A percentile compares a stretch with the other conserved stretches of the same genome.
Conservation (phyloP, 2,113 vertebrate species). For the Neolamprologus cancellatus region DNA sequence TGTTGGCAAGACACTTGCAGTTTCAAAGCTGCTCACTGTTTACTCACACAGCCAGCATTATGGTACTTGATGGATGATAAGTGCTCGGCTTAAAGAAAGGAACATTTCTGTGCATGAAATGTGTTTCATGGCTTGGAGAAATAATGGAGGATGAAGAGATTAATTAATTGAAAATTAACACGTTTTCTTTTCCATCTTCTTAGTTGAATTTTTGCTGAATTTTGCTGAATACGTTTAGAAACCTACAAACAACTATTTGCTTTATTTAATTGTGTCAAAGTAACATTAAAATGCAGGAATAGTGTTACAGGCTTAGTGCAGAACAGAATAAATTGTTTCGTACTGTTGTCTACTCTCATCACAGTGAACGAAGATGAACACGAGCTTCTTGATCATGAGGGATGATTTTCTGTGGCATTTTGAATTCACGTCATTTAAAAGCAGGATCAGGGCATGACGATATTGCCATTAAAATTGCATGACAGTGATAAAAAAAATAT, state of each 20-base stretch:
- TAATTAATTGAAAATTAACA: not conserved
- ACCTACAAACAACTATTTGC: not conserved
- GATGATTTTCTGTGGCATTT: not conserved
- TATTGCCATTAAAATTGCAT: not conserved
- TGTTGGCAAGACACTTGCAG: not conserved
- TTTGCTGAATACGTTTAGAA: not conserved
- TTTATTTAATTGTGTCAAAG: rapidly evolving
- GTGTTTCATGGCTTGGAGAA: not conserved
- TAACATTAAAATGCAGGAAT: not conserved
- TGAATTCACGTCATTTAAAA: not conserved
- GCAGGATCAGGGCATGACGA: not conserved
- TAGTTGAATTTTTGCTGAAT: rapidly evolving
- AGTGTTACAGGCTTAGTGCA: not conserved
- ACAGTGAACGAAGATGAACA: not conserved
- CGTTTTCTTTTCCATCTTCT: not conserved
- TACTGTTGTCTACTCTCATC: not conserved
- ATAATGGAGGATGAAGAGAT: not conserved
- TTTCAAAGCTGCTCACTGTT: not conserved
- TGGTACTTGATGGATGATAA: not conserved
- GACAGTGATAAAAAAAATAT: not conserved
- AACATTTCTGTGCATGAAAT: not conserved
- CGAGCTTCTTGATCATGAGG: not conserved
- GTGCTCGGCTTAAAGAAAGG: not conserved
- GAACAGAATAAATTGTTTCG: not conserved
- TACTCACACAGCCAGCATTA: not conserved